Conservation (phyloP, 2,113 vertebrate species). For the Brevimyrus niger region DNA sequence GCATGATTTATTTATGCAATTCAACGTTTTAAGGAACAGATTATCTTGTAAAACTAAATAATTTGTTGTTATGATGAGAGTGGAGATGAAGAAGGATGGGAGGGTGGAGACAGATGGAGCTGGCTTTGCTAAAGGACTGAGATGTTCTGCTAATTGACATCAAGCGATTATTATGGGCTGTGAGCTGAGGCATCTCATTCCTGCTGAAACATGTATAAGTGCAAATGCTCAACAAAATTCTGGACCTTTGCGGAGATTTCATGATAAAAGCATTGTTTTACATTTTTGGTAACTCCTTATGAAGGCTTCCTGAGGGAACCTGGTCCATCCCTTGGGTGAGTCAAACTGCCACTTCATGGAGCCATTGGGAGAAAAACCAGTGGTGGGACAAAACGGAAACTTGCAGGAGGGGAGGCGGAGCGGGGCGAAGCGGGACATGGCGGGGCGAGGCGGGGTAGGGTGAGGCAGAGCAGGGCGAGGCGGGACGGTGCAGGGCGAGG, state of each 20-base stretch:
- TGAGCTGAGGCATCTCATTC: neutral
- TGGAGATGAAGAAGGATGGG: neutral
- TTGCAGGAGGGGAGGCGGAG: neutral
- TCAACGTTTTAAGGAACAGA: neutral
- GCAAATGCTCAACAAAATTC: neutral
- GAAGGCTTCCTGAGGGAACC: neutral
- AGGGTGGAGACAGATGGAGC: neutral
- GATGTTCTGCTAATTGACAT: neutral
- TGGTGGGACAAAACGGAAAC: neutral
- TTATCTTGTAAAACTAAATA: conserved; percentile 1
- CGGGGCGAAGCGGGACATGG: neutral
- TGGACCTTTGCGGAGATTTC: neutral
- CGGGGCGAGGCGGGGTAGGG: too few species aligned
- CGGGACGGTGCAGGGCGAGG: too few species aligned
- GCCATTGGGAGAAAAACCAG: neutral
- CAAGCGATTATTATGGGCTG: neutral
- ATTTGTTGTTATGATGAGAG: neutral
- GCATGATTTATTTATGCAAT: neutral
- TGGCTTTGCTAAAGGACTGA: neutral
- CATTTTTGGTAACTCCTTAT: neutral
- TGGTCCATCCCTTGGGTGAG: neutral
- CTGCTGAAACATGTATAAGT: neutral
- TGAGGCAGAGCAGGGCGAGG: too few species aligned
- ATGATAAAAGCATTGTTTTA: neutral
- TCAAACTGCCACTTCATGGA: neutral